Percentiles rank a stretch among this genome's conserved stretches.
Conservation (phyloP, 2,888 invertebrate genomes). For the Oxystoma pomonae region DNA sequence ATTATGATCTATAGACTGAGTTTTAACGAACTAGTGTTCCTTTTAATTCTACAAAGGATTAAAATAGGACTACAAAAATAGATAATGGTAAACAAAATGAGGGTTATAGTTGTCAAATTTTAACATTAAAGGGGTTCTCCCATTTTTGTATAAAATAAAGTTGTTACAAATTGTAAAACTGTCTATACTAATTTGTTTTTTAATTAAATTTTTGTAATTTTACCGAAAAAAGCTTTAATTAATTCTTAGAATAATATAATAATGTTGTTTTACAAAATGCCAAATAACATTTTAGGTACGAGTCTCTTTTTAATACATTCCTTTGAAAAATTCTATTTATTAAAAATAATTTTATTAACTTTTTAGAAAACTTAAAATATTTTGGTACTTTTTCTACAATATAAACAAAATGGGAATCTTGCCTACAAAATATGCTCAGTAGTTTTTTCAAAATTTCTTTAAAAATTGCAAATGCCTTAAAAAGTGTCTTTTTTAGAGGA, state of each 20-base stretch:
- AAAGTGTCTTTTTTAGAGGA: conserved; percentile 35
- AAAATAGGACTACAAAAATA: too few species aligned
- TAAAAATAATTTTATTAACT: too few species aligned
- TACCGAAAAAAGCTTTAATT: conserved; percentile 47
- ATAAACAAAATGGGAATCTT: background rate
- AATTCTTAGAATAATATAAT: conserved; percentile 27
- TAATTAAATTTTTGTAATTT: conserved; percentile 36
- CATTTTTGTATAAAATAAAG: conserved; percentile 44
- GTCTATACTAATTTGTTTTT: conserved; percentile 40
- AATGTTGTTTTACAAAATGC: conserved; percentile 34
- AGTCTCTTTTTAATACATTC: conserved; percentile 48
- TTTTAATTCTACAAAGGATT: too few species aligned
- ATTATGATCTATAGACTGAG: too few species aligned
- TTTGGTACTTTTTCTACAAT: too few species aligned
- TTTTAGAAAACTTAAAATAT: too few species aligned
- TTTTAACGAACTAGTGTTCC: too few species aligned
- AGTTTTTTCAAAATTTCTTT: background rate
- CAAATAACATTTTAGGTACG: conserved; percentile 45
- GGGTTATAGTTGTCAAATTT: background rate
- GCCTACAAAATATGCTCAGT: background rate
- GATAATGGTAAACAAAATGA: too few species aligned
- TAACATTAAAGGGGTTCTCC: conserved; percentile 25
- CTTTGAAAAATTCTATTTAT: conserved; percentile 37
- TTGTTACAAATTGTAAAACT: conserved; percentile 33
- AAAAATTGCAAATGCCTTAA: conserved; percentile 34